Conservation (phyloP, 2,113 vertebrate genomes). For the Struthio camelus region DNA sequence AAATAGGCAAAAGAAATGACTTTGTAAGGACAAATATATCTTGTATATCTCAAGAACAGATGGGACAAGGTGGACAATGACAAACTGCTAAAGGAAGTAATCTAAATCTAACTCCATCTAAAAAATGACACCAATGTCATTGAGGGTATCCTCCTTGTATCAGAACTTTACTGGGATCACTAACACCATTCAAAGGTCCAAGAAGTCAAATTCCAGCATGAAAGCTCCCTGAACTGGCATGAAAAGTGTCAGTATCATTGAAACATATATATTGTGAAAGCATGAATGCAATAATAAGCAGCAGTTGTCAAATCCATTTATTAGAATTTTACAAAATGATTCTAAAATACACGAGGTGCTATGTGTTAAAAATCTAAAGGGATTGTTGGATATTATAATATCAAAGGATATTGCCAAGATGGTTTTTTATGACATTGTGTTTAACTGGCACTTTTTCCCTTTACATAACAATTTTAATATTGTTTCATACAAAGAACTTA, state of each 20-base stretch:
- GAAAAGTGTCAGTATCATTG: not conserved
- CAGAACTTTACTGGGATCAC: not conserved
- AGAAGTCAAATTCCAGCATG: not conserved
- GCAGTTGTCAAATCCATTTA: not conserved
- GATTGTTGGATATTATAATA: not conserved
- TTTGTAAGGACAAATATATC: not conserved
- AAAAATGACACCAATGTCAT: not conserved
- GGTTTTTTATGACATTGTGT: not conserved
- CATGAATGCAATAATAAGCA: not conserved
- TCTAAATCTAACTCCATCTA: not conserved
- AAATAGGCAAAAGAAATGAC: not conserved
- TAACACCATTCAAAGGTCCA: not conserved
- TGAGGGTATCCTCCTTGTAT: not conserved
- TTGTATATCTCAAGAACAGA: not conserved
- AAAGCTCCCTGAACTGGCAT: not conserved
- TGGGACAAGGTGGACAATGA: not conserved
- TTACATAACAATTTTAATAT: not conserved
- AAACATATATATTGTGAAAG: not conserved
- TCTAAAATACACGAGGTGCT: not conserved
- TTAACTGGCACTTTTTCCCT: not conserved
- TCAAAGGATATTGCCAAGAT: not conserved
- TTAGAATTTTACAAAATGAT: not conserved
- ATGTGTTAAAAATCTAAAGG: not conserved
- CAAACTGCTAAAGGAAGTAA: not conserved
- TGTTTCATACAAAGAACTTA: not conserved